Base-by-base conservation (phyloP, 2,888 invertebrate species). In the Coelinius sp. region DNA sequence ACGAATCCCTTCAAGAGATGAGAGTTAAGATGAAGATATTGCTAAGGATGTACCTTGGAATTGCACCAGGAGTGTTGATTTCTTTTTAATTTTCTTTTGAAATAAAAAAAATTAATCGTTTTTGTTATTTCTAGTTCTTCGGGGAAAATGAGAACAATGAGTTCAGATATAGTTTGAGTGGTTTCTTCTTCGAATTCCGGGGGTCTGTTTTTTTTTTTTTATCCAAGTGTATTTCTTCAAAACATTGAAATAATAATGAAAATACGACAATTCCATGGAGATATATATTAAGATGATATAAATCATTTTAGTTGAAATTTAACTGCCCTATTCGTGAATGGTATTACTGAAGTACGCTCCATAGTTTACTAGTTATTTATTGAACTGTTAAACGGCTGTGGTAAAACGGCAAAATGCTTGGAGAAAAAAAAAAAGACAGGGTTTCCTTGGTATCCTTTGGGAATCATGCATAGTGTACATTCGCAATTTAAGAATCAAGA, bases 1-100 rank as follows among this genome's bases (percentile, higher is more conserved):
- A 75, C 73, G 74, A 73, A 72, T 68, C 64, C 67, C 65, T 52
- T 59, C 22, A 25, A 53, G 20, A 65, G 49, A 46, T 67, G 66
- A 35, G 2, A 24, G 44, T 20, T 12, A 12, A 59, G 17, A 59
- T 59, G 31, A 35, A 59, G 59, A 59, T 59, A 59, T 59, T 59
- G 31, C 59, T 59, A 59, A 59, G 59, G 31, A 59, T 59, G 20
- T 59, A 59, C 59, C 35, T 35, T 35, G 35, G 31, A 31, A 59
- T 59, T 59, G 12, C 20, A 59, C 10, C 35, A 63, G 62, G 62
- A 52, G 44, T 59, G 44, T 12, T 41, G 25, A 14, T 38, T 35
- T 38, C 35, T 20, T 67, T 49, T 52, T 24, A 4, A 24, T 25
- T 52, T 46, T 49, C 31, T 64, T 4, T 35, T 49, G 2, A 17